Evolutionary conservation across 37 sponge, comb jelly and placozoan species (phyloP).

Genomic region (Crambe crambe): DNA sequence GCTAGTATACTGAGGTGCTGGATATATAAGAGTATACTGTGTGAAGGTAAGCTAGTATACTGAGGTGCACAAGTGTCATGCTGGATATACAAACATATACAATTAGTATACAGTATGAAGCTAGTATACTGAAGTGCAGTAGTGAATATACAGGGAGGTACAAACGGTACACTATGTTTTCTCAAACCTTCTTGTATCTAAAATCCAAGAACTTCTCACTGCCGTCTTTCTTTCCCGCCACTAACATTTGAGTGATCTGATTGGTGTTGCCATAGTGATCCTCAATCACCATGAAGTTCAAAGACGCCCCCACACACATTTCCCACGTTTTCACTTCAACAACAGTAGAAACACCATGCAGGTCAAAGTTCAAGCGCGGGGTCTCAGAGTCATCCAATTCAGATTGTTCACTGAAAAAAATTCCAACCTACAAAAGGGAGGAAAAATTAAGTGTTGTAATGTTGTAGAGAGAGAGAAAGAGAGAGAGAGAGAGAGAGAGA

Average conservation of each 20-base stretch:
- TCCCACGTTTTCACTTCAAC: slow-evolving; percentile 37
- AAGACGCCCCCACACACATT: slow-evolving; percentile 9
- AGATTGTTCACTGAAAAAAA: slow-evolving; percentile 38
- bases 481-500: neutral
- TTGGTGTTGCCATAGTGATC: slow-evolving; percentile 14
- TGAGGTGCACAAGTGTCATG: too few relatives aligned
- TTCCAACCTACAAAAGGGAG: slow-evolving; percentile 18
- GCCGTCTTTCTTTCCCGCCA: neutral
- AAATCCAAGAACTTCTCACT: slow-evolving; percentile 7
- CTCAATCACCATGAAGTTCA: slow-evolving; percentile 2
- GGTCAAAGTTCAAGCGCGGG: slow-evolving; percentile 23
- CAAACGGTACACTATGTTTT: too few relatives aligned
- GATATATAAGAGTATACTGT: too few relatives aligned
- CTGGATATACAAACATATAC: too few relatives aligned
- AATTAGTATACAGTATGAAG: too few relatives aligned
- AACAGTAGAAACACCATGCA: slow-evolving; percentile 18
- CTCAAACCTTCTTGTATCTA: slow-evolving; percentile 31
- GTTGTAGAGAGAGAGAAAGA: neutral
- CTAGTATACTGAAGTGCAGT: too few relatives aligned
- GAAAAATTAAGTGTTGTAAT: neutral
- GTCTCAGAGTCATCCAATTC: slow-evolving; percentile 6
- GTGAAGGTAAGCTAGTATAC: too few relatives aligned
- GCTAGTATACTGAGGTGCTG: too few relatives aligned
- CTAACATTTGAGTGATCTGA: slow-evolving; percentile 11
- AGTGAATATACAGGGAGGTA: too few relatives aligned